phyloP scores from a whole-genome alignment of 1,140 invertebrate genomes.

The Phymorhynchus buccinoides region DNA sequence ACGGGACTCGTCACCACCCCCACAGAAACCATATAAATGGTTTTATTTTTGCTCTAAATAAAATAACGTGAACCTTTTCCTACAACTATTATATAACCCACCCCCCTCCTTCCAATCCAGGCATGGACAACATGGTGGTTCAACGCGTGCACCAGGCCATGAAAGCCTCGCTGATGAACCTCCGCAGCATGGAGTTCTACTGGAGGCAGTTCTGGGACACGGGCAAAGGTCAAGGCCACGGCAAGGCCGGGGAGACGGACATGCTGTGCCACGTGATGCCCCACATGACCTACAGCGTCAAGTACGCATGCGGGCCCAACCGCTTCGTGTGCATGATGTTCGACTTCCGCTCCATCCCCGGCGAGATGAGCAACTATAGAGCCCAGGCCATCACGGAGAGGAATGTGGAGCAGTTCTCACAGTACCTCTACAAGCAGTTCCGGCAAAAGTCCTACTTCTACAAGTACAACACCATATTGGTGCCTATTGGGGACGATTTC shows the following conservation, averaged over 20 bases:
- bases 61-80: no score
- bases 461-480: constrained; percentile 88
- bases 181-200: constrained; percentile 90
- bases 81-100: no score
- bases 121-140: constrained; percentile 90
- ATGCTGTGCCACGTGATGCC: constrained; percentile 98
- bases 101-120: no score
- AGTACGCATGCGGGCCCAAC: constrained; percentile 98
- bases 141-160: constrained; percentile 96
- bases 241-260: constrained; percentile 78
- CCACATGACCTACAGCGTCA: constrained; percentile 98
- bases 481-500: constrained; percentile 98
- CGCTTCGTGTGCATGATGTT: constrained; percentile 98
- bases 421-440: constrained; percentile 93
- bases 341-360: constrained; percentile 93
- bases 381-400: constrained; percentile 85
- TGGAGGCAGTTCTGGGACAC: constrained; percentile 96
- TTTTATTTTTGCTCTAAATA: no score
- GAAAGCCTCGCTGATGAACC: constrained; percentile 90
- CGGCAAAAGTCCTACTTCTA: constrained; percentile 95
- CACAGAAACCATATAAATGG: no score
- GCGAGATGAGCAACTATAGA: constrained; percentile 82
- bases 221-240: no score
- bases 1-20: no score
- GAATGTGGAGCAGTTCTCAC: constrained; percentile 88